Percentiles rank a stretch among this genome's conserved stretches.
Evolutionary conservation across 2,113 vertebrate species (phyloP).

Genomic region (Scortum barcoo): DNA sequence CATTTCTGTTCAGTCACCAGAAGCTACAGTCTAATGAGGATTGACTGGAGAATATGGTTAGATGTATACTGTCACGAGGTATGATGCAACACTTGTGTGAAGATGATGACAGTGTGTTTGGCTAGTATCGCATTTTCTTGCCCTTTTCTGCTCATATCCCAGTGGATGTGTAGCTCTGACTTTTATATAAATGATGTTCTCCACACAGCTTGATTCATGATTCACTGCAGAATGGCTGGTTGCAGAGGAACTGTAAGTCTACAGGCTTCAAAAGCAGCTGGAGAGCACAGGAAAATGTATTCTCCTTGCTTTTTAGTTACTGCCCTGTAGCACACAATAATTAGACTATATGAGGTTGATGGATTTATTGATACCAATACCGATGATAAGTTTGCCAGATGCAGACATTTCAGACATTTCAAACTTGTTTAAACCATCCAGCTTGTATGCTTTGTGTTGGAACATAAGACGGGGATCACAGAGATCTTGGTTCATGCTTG

Average conservation of each 20-base stretch:
- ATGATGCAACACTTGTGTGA: conserved; percentile 4
- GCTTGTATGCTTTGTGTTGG: conserved; percentile 11
- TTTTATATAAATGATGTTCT: conserved; percentile 11
- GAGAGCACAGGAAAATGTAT: conserved; percentile 16
- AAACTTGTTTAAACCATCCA: conserved; percentile 19
- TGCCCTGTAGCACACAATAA: conserved; percentile 3
- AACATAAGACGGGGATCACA: conserved; percentile 28
- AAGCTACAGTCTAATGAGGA: neutral
- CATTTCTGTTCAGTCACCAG: neutral
- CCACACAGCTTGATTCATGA: conserved; percentile 22
- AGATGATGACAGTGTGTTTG: conserved; percentile 3
- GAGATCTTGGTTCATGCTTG: conserved; percentile 42
- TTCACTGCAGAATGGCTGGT: conserved; percentile 4
- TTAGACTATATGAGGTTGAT: neutral
- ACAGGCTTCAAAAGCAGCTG: conserved; percentile 38
- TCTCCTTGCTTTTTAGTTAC: conserved; percentile 4
- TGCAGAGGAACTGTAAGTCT: conserved; percentile 18
- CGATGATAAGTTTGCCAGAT: neutral
- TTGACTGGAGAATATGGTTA: neutral
- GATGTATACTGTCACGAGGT: neutral
- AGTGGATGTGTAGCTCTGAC: conserved; percentile 14
- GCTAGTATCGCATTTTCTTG: neutral
- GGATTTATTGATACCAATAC: conserved; percentile 15
- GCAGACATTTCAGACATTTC: conserved; percentile 2
- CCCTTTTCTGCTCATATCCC: conserved; percentile 23